Base-by-base conservation (phyloP, 2,797 vertebrate species). In the Eulemur coronatus region DNA sequence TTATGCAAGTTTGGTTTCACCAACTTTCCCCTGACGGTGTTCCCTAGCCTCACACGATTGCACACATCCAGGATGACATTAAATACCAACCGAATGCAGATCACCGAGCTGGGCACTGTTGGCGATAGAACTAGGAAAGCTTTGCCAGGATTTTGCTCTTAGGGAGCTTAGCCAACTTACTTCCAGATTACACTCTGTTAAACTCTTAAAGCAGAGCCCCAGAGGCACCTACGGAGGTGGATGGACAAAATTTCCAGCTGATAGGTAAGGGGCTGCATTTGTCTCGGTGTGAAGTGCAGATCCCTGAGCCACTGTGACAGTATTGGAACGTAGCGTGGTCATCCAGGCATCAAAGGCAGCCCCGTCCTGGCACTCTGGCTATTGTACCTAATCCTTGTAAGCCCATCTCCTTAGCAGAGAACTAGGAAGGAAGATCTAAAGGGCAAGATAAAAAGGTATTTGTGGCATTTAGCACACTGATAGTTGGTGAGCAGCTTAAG, bases 11-110 rank as follows among this genome's bases (percentile, higher is more conserved):
- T n/a, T 20, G 57, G 38, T 35, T 72, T 75, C 9, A 0, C 35
- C 50, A 46, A 63, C 33, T 52, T 38, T 57, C 13, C 75, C 50
- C 84, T 86, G 41, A 10, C 20, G 41, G 17, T 30, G 48, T n/a
- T 86, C 33, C n/a, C 6, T 30, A 2, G 14, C 13, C 22, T 17
- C 17, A 17, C 1, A 0, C 13, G 52, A 24, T 24, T 61, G 18
- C 26, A 0, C 20, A 0, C 43, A 1, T 52, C 59, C 9, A 33
- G 63, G 28, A 28, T 17, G 24, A 12, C 11, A 13, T 48, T 22
- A 55, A 52, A 22, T 5, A 15, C 46, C 26, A n/a, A 0, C 33
- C 18, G 57, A 76, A 50, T n/a, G 52, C 17, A 1, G 43, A 10
- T 24, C 41, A 43, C 33, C 1, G 15, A 73, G 48, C 0, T 5